These are phyloP conservation scores for Macaca fascicularis DNA, from an alignment of 2,113 vertebrate species.

Conservation along the genomic window T2T-MFA8v1.1 NC_088388.1:17452001-17452500, in stretches of 20 bases:
- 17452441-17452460: constrained; percentile 33
- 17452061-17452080: constrained; percentile 66
- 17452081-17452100: constrained; percentile 39
- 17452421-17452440: neutral
- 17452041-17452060: constrained; percentile 53
- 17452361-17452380: constrained; percentile 28
- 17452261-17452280: constrained; percentile 59
- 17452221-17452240: constrained; percentile 52
- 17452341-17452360: neutral
- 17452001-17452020: constrained; percentile 47
- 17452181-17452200: constrained; percentile 67
- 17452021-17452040: constrained; percentile 69
- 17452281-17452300: constrained; percentile 46
- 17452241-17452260: constrained; percentile 44
- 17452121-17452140: neutral
- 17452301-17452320: neutral
- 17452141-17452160: neutral
- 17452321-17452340: constrained; percentile 40
- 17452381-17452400: constrained; percentile 55
- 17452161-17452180: constrained; percentile 47
- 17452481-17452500: neutral
- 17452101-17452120: constrained; percentile 32
- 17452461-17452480: neutral
- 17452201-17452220: constrained; percentile 18
- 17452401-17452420: neutral